Base-by-base conservation (phyloP, 2,113 vertebrate genomes). In the Pseudois nayaur region DNA sequence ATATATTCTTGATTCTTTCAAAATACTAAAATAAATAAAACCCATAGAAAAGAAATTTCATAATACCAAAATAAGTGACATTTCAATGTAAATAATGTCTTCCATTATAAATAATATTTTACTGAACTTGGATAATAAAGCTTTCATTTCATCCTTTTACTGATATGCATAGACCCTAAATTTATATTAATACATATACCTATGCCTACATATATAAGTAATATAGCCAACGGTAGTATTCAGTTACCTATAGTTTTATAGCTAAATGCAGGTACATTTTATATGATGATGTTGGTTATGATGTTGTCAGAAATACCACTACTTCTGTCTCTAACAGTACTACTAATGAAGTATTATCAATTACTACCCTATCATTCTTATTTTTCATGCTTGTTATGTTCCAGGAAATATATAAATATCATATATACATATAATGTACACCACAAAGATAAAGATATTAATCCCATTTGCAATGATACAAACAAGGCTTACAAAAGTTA, bases 11-110 rank as follows among this genome's bases (percentile, higher is more conserved):
- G 12, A 57, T 29, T 84, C 84, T 94, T 60, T 76, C 64, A 92
- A 96, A 92, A 92, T 82, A 84, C 84, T 60, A 67, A 92, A 94
- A 83, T 78, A 89, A 93, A 91, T 57, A 43, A 45, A 92, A 97
- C 74, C 8, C 12, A 85, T 19, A 86, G 43, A 92, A 92, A 89
- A 78, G 12, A 87, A 71, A 84, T 64, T 25, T 96, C 36, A 45
- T 67, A 85, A 85, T 96, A 87, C 8, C 43, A 90, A 96, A 90
- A 92, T 78, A 92, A 57, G 50, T 84, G 31, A 48, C 6, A 94
- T 76, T 90, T 89, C 25, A 14, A 90, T 52, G 59, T 78, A 92
- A 67, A 10, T 87, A 93, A 62, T 25, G 88, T 59, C 17, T 50
- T 76, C 43, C 48, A 90, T 76, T 87, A 45, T 79, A 85, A 94